A percentile compares a stretch with the other conserved stretches of the same genome.
phyloP scores from a whole-genome alignment of 1,140 invertebrate genomes.

The Listronotus bonariensis region DNA sequence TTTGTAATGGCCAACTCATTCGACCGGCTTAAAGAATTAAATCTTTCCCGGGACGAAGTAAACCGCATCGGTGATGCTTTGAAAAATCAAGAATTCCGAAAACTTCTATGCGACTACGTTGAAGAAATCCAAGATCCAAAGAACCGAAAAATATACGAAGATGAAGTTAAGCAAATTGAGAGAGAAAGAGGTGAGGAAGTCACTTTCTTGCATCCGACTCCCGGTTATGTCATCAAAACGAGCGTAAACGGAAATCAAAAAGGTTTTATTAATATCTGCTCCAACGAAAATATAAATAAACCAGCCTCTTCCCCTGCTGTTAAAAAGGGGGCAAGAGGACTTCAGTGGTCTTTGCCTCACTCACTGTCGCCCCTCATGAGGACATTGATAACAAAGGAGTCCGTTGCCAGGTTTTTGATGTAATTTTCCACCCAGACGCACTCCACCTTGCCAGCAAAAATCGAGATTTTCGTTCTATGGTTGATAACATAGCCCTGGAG shows the following conservation, averaged over 20 bases:
- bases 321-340: slow-evolving; percentile 67
- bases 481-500: slow-evolving; percentile 84
- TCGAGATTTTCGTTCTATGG: slow-evolving; percentile 71
- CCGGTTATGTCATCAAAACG: slow-evolving; percentile 90
- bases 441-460: slow-evolving; percentile 76
- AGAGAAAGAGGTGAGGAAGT: slow-evolving; percentile 86
- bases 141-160: slow-evolving; percentile 79
- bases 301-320: slow-evolving; percentile 66
- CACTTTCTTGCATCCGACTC: slow-evolving; percentile 84
- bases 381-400: slow-evolving; percentile 78
- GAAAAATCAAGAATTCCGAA: slow-evolving; percentile 86
- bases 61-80: slow-evolving; percentile 77
- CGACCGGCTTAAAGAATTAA: slow-evolving; percentile 65
- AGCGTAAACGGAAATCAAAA: slow-evolving; percentile 78
- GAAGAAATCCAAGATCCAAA: slow-evolving; percentile 87
- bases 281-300: slow-evolving; percentile 74
- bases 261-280: slow-evolving; percentile 88
- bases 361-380: slow-evolving; percentile 78
- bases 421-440: slow-evolving; percentile 88
- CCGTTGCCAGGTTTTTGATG: slow-evolving; percentile 82
- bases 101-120: slow-evolving; percentile 84
- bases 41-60: slow-evolving; percentile 79
- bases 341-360: slow-evolving; percentile 85
- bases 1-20: slow-evolving; percentile 47
- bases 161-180: slow-evolving; percentile 85